Evolutionary conservation across 2,113 vertebrate species (phyloP).

Genomic region (Tyrannus savana): DNA sequence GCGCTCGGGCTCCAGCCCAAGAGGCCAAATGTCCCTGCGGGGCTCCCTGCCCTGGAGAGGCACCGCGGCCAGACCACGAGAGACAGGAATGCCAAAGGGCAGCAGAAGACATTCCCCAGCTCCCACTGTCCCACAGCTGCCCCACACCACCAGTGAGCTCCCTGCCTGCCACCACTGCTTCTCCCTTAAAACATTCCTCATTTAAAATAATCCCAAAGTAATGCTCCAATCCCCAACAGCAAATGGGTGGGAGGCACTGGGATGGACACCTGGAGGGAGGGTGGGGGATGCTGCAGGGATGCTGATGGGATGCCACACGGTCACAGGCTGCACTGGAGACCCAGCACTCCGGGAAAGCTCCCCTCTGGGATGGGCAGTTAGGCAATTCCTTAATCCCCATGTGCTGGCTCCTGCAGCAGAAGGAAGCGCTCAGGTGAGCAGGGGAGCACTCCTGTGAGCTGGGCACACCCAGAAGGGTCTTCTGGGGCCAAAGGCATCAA

Average conservation of each 20-base stretch:
- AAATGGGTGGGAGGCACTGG: neutral
- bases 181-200: neutral
- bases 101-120: neutral
- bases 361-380: neutral
- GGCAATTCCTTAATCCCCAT: neutral
- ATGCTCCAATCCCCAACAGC: neutral
- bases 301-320: rapidly evolving
- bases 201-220: neutral
- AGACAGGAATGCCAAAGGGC: rapidly evolving
- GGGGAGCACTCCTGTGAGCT: neutral
- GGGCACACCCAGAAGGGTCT: neutral
- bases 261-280: neutral
- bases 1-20: neutral
- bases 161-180: neutral
- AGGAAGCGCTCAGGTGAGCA: neutral
- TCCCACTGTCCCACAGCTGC: rapidly evolving
- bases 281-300: neutral
- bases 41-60: neutral
- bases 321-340: neutral
- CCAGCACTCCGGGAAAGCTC: neutral
- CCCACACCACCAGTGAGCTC: rapidly evolving
- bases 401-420: neutral
- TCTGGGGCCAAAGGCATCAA: neutral
- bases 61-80: neutral
- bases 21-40: neutral